Evolutionary conservation across 2,113 vertebrate genomes (phyloP).

Genomic region (crab-eating macaque (Macaca fascicularis)): DNA sequence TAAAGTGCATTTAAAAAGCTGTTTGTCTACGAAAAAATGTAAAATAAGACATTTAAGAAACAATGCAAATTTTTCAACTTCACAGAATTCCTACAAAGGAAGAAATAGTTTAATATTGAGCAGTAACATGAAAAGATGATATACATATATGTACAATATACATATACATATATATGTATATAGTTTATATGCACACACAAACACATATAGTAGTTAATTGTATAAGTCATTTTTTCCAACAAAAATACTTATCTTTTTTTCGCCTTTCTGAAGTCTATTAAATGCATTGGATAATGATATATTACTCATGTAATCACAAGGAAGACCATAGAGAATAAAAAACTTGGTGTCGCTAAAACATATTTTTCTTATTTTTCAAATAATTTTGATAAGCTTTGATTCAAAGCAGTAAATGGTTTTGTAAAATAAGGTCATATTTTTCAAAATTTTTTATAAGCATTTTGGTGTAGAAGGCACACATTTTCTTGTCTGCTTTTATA

Average conservation of each 20-base stretch:
- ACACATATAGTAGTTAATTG: not conserved
- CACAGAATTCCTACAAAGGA: not conserved
- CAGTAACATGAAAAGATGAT: not conserved
- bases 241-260: not conserved
- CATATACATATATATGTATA: not conserved
- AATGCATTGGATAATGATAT: not conserved
- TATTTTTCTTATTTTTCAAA: conserved; percentile 4
- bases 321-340: not conserved
- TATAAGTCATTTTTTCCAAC: not conserved
- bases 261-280: not conserved
- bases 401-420: not conserved
- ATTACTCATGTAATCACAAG: not conserved
- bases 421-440: not conserved
- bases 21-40: not conserved
- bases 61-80: conserved; percentile 1
- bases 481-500: not conserved
- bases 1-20: not conserved
- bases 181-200: no score
- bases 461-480: not conserved
- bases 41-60: not conserved
- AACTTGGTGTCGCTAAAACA: not conserved
- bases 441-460: not conserved
- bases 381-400: not conserved
- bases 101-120: not conserved
- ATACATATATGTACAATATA: not conserved